A percentile compares a stretch with the other conserved stretches of the same genome.
Evolutionary conservation across 2,113 vertebrate genomes (phyloP).

Genomic region (Pangasianodon gigas): DNA sequence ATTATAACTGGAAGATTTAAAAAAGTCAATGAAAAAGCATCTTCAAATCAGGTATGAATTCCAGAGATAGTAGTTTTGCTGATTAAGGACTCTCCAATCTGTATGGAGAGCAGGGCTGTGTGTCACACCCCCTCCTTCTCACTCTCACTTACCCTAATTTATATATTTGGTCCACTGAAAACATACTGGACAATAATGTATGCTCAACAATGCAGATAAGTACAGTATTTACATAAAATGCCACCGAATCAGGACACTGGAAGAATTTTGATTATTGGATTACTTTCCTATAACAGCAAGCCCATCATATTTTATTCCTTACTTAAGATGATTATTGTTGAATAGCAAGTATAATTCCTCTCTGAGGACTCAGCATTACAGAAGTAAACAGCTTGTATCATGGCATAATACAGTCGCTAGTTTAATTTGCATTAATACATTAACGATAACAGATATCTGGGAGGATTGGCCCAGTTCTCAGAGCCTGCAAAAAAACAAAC

Average conservation of each 20-base stretch:
- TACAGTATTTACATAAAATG: neutral
- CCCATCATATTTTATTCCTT: neutral
- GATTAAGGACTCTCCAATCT: no score
- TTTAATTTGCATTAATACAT: neutral
- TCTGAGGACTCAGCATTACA: neutral
- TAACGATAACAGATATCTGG: neutral
- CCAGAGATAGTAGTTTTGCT: no score
- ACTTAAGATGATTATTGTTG: neutral
- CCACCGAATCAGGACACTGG: neutral
- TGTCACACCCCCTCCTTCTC: no score
- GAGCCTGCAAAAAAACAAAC: neutral
- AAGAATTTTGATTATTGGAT: neutral
- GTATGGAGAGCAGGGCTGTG: no score
- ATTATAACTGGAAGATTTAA: no score
- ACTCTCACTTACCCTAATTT: no score
- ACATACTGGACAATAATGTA: neutral
- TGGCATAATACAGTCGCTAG: neutral
- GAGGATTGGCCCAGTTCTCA: neutral
- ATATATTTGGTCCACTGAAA: neutral
- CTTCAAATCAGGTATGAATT: no score
- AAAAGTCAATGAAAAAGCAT: no score
- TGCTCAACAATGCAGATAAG: neutral
- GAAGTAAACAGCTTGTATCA: neutral
- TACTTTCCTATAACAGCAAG: no score
- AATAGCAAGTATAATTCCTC: neutral